phyloP scores from a whole-genome alignment of 1,140 invertebrate genomes.

The Bradynema listronoti region DNA sequence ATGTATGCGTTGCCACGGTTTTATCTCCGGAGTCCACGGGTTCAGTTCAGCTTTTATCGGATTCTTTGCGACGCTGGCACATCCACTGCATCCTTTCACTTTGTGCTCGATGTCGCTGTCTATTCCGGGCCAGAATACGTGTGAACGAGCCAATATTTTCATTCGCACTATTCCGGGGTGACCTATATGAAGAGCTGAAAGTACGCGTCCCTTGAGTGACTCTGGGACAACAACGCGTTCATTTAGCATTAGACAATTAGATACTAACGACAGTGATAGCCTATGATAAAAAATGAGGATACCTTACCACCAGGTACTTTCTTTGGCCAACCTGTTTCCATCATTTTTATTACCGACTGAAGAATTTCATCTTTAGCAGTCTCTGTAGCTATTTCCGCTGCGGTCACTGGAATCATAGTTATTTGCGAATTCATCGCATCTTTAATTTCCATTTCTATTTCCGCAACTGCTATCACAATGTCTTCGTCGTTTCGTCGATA shows the following conservation, averaged over 20 bases:
- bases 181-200: conserved; percentile 59
- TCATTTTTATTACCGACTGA: neutral
- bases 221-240: conserved; percentile 60
- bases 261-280: no score
- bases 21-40: conserved; percentile 11
- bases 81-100: conserved; percentile 2
- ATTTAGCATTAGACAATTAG: conserved; percentile 38
- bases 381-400: neutral
- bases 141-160: conserved; percentile 61
- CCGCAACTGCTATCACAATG: conserved; percentile 4
- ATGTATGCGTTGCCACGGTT: conserved; percentile 13
- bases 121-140: conserved; percentile 16
- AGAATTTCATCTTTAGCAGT: neutral
- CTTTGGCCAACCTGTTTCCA: neutral
- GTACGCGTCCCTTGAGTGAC: conserved; percentile 48
- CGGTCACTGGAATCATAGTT: neutral
- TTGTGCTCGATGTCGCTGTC: conserved; percentile 17
- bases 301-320: neutral
- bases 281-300: no score
- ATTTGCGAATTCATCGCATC: neutral
- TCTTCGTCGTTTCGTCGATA: conserved; percentile 11
- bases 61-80: conserved; percentile 1
- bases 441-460: conserved; percentile 12
- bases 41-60: conserved; percentile 8
- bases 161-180: conserved; percentile 63